phyloP scores from a whole-genome alignment of 2,888 invertebrate genomes.

The Amphipyra tragopoginis region DNA sequence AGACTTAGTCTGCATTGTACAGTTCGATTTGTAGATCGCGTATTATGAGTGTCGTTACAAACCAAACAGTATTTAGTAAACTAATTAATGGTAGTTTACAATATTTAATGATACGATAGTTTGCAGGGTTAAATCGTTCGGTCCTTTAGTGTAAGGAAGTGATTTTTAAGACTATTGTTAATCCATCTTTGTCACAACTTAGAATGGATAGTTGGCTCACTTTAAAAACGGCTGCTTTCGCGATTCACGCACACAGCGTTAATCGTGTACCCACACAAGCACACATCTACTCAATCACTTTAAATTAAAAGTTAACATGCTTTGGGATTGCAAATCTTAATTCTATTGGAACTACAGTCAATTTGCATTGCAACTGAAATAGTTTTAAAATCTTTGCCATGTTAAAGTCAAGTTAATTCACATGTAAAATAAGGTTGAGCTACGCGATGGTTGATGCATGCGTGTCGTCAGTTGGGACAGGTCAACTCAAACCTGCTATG shows the following conservation, averaged over 20 bases:
- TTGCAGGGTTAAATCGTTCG: slow-evolving; percentile 55
- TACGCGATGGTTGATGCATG: too few relatives aligned
- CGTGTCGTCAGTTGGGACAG: too few relatives aligned
- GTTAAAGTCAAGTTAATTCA: too few relatives aligned
- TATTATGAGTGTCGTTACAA: slow-evolving; percentile 40
- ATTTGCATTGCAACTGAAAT: too few relatives aligned
- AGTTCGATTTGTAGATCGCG: slow-evolving; percentile 36
- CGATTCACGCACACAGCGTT: not conserved
- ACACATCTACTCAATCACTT: too few relatives aligned
- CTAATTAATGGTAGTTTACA: slow-evolving; percentile 37
- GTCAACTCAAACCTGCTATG: too few relatives aligned
- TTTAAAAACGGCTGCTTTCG: not conserved
- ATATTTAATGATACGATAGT: slow-evolving; percentile 49
- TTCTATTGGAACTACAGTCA: too few relatives aligned
- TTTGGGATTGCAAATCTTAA: too few relatives aligned
- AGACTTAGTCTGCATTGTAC: slow-evolving; percentile 45
- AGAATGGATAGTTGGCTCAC: slow-evolving; percentile 6
- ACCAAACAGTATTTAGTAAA: slow-evolving; percentile 52
- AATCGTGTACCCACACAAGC: too few relatives aligned
- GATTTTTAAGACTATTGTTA: slow-evolving; percentile 25
- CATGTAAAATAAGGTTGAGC: too few relatives aligned
- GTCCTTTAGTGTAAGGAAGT: slow-evolving; percentile 53
- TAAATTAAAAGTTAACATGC: too few relatives aligned
- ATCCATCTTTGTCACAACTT: slow-evolving; percentile 12
- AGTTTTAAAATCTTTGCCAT: too few relatives aligned